Conservation (phyloP, 2,797 vertebrate genomes). For the Babyrousa celebensis region DNA sequence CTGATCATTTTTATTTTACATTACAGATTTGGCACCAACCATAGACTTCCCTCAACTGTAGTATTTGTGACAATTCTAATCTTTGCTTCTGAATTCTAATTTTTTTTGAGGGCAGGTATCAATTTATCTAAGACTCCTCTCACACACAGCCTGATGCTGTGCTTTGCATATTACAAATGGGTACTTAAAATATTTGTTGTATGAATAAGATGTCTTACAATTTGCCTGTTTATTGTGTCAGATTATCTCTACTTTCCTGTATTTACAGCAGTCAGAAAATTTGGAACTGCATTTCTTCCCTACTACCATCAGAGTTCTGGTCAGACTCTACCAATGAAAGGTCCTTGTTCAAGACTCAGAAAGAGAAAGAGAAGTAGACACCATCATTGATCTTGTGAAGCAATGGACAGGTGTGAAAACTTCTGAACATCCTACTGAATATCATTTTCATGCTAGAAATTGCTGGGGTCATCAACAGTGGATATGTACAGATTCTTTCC, state of each 20-base stretch:
- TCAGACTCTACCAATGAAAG: background rate
- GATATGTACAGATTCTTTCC: background rate
- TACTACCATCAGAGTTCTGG: background rate
- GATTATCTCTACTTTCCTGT: background rate
- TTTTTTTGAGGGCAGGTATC: constrained; percentile 58
- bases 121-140: background rate
- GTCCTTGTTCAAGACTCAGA: background rate
- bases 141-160: background rate
- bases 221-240: background rate
- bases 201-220: background rate
- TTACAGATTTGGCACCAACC: background rate
- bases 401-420: background rate
- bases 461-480: background rate
- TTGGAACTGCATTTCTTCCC: background rate
- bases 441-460: no score
- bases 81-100: background rate
- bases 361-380: background rate
- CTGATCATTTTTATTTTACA: background rate
- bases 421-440: background rate
- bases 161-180: background rate
- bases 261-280: background rate
- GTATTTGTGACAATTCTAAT: background rate
- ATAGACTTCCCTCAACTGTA: background rate
- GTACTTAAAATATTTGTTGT: background rate
- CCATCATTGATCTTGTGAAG: background rate